Evolutionary conservation across 2,797 vertebrate genomes (phyloP).

Genomic region (Petrocephalus schoutedeni): DNA sequence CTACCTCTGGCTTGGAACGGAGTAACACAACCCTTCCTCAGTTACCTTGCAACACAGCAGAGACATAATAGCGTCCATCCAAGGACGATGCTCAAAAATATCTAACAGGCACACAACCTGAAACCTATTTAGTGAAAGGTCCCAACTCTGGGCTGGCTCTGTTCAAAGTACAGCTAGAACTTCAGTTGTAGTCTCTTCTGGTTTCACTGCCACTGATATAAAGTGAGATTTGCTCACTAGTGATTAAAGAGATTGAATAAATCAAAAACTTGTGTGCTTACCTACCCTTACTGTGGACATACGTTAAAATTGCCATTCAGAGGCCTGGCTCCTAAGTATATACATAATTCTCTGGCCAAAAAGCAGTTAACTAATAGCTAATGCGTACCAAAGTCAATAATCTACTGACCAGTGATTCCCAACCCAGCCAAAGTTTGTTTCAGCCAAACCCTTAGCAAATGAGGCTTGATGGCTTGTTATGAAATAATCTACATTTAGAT

Average conservation of each 20-base stretch:
- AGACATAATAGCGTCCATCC: not conserved
- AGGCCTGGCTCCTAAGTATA: not conserved
- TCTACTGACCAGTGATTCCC: not conserved
- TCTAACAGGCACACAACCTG: not conserved
- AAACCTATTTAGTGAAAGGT: not conserved
- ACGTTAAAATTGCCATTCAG: not conserved
- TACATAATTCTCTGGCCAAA: not conserved
- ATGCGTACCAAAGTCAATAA: not conserved
- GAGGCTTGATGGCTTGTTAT: not conserved
- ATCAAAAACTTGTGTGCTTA: not conserved
- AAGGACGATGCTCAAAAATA: not conserved
- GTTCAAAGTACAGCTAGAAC: not conserved
- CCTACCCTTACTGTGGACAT: not conserved
- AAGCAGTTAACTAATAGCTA: not conserved
- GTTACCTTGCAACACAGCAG: not conserved
- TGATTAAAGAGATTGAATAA: not conserved
- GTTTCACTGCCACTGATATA: not conserved
- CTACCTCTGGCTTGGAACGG: not conserved
- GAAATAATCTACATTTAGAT: constrained; percentile 3
- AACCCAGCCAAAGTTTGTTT: not conserved
- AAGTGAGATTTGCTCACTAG: not conserved
- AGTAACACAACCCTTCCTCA: not conserved
- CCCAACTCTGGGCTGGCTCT: not conserved
- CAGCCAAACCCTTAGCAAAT: not conserved
- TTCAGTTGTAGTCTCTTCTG: not conserved